Base-by-base conservation (phyloP, 1,140 invertebrate genomes). In the Hestina assimilis region DNA sequence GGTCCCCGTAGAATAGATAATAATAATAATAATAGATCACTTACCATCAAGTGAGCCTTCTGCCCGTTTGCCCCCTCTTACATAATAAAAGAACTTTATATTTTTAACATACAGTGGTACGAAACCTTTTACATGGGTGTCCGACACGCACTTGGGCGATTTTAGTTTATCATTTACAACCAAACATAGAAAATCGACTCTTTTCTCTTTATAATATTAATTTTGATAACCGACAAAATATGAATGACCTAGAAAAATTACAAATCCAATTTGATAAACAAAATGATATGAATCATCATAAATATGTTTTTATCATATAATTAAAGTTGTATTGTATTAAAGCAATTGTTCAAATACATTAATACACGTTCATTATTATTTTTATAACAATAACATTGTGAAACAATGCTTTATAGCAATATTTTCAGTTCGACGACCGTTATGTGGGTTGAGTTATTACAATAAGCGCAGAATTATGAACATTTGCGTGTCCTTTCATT, bases 361-460 rank as follows among this genome's bases (percentile, higher is more conserved):
- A n/a, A n/a, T n/a, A n/a, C n/a, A 12, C 12, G 12, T 43, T 1
- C 11, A 17, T 11, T 26, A 20, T 38, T 12, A 17, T 48, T 15
- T 35, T 48, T 21, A 21, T 12, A 33, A 42, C 17, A 28, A 35
- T 45, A 51, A 51, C 23, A 28, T 43, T 51, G 29, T 45, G 55
- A 50, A 59, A 59, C 40, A 59, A 43, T 51, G n/a, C 3, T 38
- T 38, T 38, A 9, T 17, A 17, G 19, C 14, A 9, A 38, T 9
- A 38, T 9, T 46, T 40, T 12, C 26, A 51, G 56, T 29, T 38
- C 56, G 41, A 45, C 29, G 47, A 51, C 56, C 56, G 47, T 26
- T 24, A 59, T 59, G 20, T 15, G 51, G 56, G 56, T 33, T 59
- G 42, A 47, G 12, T 23, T 21, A 35, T 47, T 14, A 23, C 7